Base-by-base conservation (phyloP, 2,797 vertebrate species). In the Helicolenus hilgendorfi region DNA sequence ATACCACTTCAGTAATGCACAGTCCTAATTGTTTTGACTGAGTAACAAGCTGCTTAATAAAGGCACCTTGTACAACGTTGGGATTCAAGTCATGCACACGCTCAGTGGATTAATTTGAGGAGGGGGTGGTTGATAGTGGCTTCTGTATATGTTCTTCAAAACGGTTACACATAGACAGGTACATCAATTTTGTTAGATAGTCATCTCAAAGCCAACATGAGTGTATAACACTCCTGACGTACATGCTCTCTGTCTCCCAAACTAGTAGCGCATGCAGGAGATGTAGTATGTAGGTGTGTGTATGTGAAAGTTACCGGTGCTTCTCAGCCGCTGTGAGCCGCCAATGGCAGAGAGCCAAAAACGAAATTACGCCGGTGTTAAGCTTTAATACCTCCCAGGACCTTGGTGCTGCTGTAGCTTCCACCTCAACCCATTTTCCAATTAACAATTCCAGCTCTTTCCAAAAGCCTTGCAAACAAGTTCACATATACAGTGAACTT, bases 1-100 rank as follows among this genome's bases (percentile, higher is more conserved):
- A 96, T 96, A 97, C 96, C 68, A 85, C 91, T 88, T 88, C 84
- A 90, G 90, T 94, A 95, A 96, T 94, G 88, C 92, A 92, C 85
- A 90, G 91, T 90, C 92, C 84, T 96, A 97, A 97, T 96, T 97
- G 97, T 96, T 97, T 96, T 95, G 94, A 96, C 94, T 95, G 94
- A 94, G 93, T 97, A 96, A 97, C 94, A 95, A 95, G 94, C 95
- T 94, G 94, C 97, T 95, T 95, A 94, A 96, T 94, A 94, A 95
- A 95, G 87, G 92, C 93, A 94, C 94, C 85, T 94, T 95, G 94
- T 93, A 90, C 78, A 93, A 82, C 81, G 87, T 97, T 96, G 92
- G 84, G 87, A 97, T 97, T 97, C 94, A 74, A 92, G 92, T 96
- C 95, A 97, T 95, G 96, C 92, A 91, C 94, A 74, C 80, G 92